A percentile compares a stretch with the other conserved stretches of the same genome.
These are phyloP conservation scores for Serinus canaria DNA, from an alignment of 2,113 vertebrate genomes.

Conservation along the genomic window DNA sequence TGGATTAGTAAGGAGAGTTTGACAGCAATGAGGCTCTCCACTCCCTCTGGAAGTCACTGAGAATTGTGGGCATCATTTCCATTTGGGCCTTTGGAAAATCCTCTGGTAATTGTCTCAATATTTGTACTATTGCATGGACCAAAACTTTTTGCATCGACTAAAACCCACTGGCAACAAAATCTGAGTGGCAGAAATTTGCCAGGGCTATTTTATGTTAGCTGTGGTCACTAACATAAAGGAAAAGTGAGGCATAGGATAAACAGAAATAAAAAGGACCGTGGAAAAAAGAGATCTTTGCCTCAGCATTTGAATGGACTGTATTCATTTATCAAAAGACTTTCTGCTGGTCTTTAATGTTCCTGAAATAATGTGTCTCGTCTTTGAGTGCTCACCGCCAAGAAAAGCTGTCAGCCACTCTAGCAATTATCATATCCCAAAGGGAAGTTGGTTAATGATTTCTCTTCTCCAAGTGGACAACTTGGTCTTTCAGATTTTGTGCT, in stretches of 20 bases:
- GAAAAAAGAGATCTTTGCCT: background rate
- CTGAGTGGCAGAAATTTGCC: background rate
- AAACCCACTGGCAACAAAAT: background rate
- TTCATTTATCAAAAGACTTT: constrained; percentile 42
- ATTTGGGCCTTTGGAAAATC: constrained; percentile 19
- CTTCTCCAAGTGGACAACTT: background rate
- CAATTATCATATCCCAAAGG: constrained; percentile 36
- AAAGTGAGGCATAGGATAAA: background rate
- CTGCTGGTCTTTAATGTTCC: constrained; percentile 38
- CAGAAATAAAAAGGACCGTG: background rate
- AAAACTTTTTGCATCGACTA: background rate
- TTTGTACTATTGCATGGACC: background rate
- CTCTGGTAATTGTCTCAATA: background rate
- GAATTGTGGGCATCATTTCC: background rate
- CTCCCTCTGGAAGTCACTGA: background rate
- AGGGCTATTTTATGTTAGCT: background rate
- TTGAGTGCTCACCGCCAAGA: background rate
- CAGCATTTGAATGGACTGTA: constrained; percentile 16
- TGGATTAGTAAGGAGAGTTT: background rate
- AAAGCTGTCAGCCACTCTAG: constrained; percentile 39
- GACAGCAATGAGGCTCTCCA: background rate
- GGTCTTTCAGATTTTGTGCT: constrained; percentile 5
- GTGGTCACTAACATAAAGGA: background rate
- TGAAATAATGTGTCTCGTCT: background rate
- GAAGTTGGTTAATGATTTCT: constrained; percentile 30